Conservation (phyloP, 2,888 invertebrate species). For the Drosophila paracracens region DNA sequence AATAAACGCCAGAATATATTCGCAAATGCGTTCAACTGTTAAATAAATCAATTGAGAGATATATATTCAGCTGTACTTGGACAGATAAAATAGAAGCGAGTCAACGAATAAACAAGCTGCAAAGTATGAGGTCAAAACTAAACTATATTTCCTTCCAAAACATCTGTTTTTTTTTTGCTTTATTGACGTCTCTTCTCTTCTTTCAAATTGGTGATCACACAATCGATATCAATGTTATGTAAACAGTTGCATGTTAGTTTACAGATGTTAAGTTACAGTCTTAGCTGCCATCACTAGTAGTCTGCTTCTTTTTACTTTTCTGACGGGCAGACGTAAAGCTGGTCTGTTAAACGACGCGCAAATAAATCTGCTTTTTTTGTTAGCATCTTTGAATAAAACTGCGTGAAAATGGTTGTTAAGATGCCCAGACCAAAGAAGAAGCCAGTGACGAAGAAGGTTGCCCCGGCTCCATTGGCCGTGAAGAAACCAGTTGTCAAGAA, state of each 20-base stretch:
- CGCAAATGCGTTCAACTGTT: background rate
- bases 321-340: slow-evolving; percentile 84
- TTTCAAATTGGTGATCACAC: too few relatives aligned
- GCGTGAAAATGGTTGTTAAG: slow-evolving; percentile 85
- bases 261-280: too few relatives aligned
- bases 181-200: too few relatives aligned
- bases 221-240: too few relatives aligned
- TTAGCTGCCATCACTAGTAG: too few relatives aligned
- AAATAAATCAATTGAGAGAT: background rate
- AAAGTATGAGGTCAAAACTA: too few relatives aligned
- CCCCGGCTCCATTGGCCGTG: slow-evolving; percentile 96
- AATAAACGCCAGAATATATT: background rate
- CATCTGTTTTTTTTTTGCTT: too few relatives aligned
- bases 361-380: slow-evolving; percentile 82
- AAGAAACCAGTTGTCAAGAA: slow-evolving; percentile 97
- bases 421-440: slow-evolving; percentile 95
- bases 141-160: too few relatives aligned
- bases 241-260: too few relatives aligned
- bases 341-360: slow-evolving; percentile 81
- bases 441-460: slow-evolving; percentile 97
- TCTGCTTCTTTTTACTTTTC: slow-evolving; percentile 83
- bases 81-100: background rate
- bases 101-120: background rate
- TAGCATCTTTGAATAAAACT: slow-evolving; percentile 80
- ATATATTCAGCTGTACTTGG: background rate